These are phyloP conservation scores for Limnodromus scolopaceus DNA, from an alignment of 2,797 vertebrate species.

Conservation along the genomic window DNA sequence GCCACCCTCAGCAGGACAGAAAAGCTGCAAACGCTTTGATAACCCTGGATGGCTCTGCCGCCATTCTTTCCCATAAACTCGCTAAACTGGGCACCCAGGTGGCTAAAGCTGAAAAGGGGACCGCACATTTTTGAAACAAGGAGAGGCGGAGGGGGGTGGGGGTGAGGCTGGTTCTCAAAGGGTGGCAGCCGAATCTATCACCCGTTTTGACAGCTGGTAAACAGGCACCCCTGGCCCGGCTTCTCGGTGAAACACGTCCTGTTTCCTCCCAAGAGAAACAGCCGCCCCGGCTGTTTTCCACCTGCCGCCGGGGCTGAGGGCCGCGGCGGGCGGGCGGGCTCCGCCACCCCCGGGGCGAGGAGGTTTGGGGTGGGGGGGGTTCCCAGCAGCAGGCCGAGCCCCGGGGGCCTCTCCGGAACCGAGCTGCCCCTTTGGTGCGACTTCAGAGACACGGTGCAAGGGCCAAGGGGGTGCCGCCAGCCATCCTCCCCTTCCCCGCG, in stretches of 20 bases:
- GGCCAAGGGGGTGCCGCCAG: not conserved
- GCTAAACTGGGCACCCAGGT: rapidly evolving
- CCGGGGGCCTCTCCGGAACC: not conserved
- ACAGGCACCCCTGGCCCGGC: not conserved
- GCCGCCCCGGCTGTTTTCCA: not conserved
- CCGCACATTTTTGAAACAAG: rapidly evolving
- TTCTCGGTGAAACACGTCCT: rapidly evolving
- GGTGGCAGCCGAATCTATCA: not conserved
- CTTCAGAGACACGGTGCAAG: not conserved
- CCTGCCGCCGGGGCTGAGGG: not conserved
- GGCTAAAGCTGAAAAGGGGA: too few species aligned
- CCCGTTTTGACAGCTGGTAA: not conserved
- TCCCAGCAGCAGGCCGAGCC: not conserved
- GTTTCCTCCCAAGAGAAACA: not conserved
- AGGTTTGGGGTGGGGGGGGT: not conserved
- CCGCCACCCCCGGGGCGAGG: not conserved
- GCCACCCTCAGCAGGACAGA: not conserved
- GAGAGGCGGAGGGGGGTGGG: not conserved
- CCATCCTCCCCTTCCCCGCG: not conserved
- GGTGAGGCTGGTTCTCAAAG: not conserved
- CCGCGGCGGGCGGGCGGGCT: not conserved
- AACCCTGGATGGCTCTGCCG: rapidly evolving
- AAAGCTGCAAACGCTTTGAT: not conserved
- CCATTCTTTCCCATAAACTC: rapidly evolving
- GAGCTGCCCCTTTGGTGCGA: not conserved